phyloP scores from a whole-genome alignment of 2,797 vertebrate genomes.

The Moxostoma hubbsi region DNA sequence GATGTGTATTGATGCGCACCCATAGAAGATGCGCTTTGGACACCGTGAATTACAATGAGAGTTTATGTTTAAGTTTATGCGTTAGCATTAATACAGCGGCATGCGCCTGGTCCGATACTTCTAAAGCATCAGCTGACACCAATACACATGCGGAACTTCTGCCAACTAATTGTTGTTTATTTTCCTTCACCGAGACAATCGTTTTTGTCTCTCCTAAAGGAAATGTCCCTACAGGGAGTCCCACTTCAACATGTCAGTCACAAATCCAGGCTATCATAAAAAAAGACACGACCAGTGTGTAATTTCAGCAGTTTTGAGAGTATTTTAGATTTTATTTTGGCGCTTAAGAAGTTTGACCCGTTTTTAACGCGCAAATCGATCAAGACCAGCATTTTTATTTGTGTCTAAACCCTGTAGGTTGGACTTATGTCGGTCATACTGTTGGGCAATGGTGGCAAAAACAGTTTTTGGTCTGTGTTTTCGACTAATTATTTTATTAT shows the following conservation, averaged over 20 bases:
- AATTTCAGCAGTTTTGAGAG: not conserved
- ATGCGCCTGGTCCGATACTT: not conserved
- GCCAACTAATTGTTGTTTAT: slow-evolving; percentile 26
- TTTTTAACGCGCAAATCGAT: not conserved
- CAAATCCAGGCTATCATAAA: not conserved
- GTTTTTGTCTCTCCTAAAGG: slow-evolving; percentile 13
- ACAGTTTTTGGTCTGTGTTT: not conserved
- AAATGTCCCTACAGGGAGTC: slow-evolving; percentile 41
- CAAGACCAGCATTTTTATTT: not conserved
- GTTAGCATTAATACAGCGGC: not conserved
- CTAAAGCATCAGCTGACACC: not conserved
- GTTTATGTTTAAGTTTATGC: not conserved
- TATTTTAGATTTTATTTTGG: not conserved
- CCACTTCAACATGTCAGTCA: slow-evolving; percentile 3
- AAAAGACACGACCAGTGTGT: not conserved
- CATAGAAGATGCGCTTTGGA: not conserved
- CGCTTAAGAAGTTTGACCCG: not conserved
- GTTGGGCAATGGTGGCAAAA: not conserved
- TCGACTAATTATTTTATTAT: not conserved
- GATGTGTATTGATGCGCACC: slow-evolving; percentile 12
- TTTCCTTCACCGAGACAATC: slow-evolving; percentile 39
- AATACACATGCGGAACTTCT: slow-evolving; percentile 18
- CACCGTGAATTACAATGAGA: not conserved
- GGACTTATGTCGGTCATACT: not conserved
- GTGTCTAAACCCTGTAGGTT: not conserved